Base-by-base conservation (phyloP, 1,140 invertebrate species). In the Hyles vespertilio region DNA sequence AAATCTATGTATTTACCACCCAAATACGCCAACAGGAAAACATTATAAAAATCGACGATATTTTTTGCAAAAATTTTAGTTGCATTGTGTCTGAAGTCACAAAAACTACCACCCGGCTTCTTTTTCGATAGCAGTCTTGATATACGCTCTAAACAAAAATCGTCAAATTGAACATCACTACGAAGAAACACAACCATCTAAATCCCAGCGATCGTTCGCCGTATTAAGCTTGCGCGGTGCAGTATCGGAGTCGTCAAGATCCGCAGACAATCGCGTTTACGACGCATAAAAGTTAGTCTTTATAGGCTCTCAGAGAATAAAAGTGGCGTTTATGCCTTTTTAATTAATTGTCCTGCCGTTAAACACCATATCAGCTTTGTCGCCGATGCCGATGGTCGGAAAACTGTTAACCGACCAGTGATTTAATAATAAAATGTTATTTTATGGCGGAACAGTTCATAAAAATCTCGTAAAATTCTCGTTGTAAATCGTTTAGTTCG, bases 281-380 rank as follows among this genome's bases (percentile, higher is more conserved):
- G 85, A 83, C 85, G 66, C 84, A 89, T 90, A 90, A 90, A 90
- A 90, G 81, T 89, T 88, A 89, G 83, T 83, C 85, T 90, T 90
- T 89, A 90, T 89, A 86, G 87, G 79, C 78, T 70, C 73, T 78
- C 67, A 69, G 80, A 79, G 76, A 81, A 86, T 90, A 89, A 90
- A 89, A 88, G 78, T 87, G 77, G 77, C 80, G 79, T 89, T 90
- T 89, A 88, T 85, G 74, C 69, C 74, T 84, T 90, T 89, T 89
- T 90, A 89, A 89, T 88, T 88, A 88, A 88, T 88, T 88, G 84
- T 83, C 71, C 60, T 74, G 74, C 72, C 84, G 75, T 87, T 88
- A 87, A 81, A 83, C 57, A 71, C 67, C 76, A 77, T 83, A 86
- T 85, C 83, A 84, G 74, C 73, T 77, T 71, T 81, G 78, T 77